Evolutionary conservation across 2,797 vertebrate genomes (phyloP), one percentile per base, ranked within the genome.

Genomic region (Coregonus suidteri): DNA sequence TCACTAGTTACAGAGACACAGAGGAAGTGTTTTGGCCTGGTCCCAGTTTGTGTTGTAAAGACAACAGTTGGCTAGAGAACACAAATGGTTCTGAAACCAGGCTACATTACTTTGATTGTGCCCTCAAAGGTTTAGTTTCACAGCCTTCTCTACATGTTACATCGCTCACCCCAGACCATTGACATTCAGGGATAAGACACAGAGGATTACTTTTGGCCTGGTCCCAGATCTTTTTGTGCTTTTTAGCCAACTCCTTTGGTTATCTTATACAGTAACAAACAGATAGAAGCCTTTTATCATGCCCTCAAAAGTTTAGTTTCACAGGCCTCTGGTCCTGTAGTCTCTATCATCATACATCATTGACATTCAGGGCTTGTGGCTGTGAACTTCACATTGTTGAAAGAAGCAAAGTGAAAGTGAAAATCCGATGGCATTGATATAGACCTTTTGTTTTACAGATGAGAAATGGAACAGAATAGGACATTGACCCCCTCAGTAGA

Each of bases 371-470:
- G 54, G n/a, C 41, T 6, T 52, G 4, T 25, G 37, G 54, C 20
- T 66, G 70, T 52, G 53, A 77, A 71, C 47, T 66, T 73, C n/a
- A 54, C 47, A 30, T 65, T 30, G 67, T 35, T 15, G 11, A 70
- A 67, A 66, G 18, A 9, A 9, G 56, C 56, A 7, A 25, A 25
- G 41, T 52, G 67, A 66, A 34, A 14, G 31, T 16, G 15, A 35
- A 70, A 77, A 54, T 64, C 62, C 37, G 7, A 72, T 18, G n/a
- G 35, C 30, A n/a, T 75, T 68, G 35, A 59, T 3, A 4, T 18
- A n/a, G 74, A 30, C 30, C 16, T 75, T 54, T 71, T 77, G 64
- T 82, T 79, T 79, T 62, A 81, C 31, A 16, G 71, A 64, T 25
- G 47, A 37, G 35, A 54, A 59, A 77, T 47, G 11, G 5, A 64